phyloP scores from a whole-genome alignment of 2,888 invertebrate genomes.

The Altica lythri region DNA sequence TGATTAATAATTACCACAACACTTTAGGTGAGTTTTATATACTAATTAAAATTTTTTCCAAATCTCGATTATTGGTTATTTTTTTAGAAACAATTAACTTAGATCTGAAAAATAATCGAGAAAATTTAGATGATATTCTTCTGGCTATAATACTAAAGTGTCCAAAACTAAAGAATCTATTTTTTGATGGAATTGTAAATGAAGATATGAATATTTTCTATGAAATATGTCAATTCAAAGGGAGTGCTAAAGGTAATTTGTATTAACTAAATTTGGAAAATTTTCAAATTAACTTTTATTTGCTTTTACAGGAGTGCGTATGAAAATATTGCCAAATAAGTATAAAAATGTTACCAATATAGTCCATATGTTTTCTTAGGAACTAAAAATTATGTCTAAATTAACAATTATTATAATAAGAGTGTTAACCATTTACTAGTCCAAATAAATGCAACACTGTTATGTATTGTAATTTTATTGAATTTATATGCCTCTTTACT shows the following conservation, averaged over 20 bases:
- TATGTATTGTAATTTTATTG: no score
- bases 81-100: slow-evolving; percentile 55
- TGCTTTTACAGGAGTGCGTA: slow-evolving; percentile 28
- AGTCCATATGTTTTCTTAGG: slow-evolving; percentile 32
- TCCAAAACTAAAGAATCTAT: slow-evolving; percentile 53
- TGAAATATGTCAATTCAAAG: slow-evolving; percentile 39
- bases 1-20: slow-evolving; percentile 55
- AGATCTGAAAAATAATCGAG: slow-evolving; percentile 57
- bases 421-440: not conserved
- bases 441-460: slow-evolving; percentile 1
- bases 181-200: slow-evolving; percentile 58
- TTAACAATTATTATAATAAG: not conserved
- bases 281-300: not conserved
- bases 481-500: no score
- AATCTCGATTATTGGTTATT: not conserved
- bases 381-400: not conserved
- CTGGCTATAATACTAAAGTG: slow-evolving; percentile 53
- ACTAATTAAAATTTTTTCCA: not conserved
- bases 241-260: slow-evolving; percentile 29
- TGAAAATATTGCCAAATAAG: slow-evolving; percentile 29
- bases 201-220: slow-evolving; percentile 54
- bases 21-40: slow-evolving; percentile 58
- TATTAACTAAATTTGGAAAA: not conserved
- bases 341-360: slow-evolving; percentile 32
- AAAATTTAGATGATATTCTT: slow-evolving; percentile 57